A percentile compares a stretch with the other conserved stretches of the same genome.
phyloP scores from a whole-genome alignment of 2,113 vertebrate genomes.

The Forbesichthys agassizii region DNA sequence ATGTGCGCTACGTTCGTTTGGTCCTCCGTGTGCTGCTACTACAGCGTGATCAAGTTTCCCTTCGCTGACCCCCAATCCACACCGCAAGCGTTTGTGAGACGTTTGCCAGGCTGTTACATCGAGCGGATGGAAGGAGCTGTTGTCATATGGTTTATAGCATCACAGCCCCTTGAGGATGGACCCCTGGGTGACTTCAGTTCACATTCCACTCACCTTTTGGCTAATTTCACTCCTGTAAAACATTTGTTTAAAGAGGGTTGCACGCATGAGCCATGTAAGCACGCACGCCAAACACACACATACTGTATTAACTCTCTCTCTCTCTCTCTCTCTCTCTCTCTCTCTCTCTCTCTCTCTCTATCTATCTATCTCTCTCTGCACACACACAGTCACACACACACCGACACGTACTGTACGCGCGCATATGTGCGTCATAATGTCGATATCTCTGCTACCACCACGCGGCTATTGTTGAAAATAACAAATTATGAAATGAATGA shows the following conservation, averaged over 20 bases:
- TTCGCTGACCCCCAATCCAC: background rate
- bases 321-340: too few species aligned
- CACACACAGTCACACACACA: background rate
- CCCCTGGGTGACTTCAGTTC: background rate
- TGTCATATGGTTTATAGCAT: too few species aligned
- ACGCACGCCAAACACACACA: background rate
- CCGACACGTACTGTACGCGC: background rate
- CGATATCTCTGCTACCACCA: conserved; percentile 53
- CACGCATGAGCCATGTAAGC: too few species aligned
- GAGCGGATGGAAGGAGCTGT: background rate
- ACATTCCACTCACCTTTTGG: background rate
- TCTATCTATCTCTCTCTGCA: too few species aligned
- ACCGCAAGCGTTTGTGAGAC: background rate
- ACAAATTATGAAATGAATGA: background rate
- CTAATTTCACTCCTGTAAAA: background rate
- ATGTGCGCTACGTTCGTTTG: background rate
- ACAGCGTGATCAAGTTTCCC: background rate
- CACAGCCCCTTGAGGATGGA: background rate
- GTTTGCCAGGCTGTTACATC: background rate
- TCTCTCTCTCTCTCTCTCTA: too few species aligned
- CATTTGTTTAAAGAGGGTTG: background rate
- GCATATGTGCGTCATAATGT: conserved; percentile 19
- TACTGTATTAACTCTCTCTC: too few species aligned
- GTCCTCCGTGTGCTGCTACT: background rate
- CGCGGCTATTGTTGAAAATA: conserved; percentile 27